A percentile compares a stretch with the other conserved stretches of the same genome.
Conservation (phyloP, 1,140 invertebrate species). For the Drosophila murphyi region DNA sequence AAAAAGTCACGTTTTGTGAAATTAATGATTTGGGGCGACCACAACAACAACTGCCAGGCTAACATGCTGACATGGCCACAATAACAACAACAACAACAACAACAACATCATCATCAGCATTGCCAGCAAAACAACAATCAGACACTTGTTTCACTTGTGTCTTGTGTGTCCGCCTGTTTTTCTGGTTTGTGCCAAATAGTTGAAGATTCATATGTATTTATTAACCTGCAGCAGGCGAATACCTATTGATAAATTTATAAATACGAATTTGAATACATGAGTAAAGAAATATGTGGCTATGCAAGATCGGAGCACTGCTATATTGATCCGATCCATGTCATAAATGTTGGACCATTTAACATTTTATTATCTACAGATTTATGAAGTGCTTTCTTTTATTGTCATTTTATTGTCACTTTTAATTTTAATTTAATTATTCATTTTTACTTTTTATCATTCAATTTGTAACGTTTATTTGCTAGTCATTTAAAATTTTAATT, state of each 20-base stretch:
- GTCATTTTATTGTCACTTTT: too few relatives aligned
- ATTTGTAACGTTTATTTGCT: too few relatives aligned
- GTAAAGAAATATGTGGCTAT: too few relatives aligned
- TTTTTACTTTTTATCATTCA: too few relatives aligned
- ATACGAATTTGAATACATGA: neutral
- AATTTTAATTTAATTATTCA: too few relatives aligned
- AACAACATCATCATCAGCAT: conserved; percentile 26
- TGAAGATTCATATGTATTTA: neutral
- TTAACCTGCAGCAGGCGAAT: neutral
- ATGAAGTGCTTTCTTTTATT: too few relatives aligned
- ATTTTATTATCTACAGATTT: too few relatives aligned
- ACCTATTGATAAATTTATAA: neutral
- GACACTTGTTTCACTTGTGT: conserved; percentile 25
- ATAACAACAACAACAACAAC: too few relatives aligned
- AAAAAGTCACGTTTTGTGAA: conserved; percentile 79
- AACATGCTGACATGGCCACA: conserved; percentile 49
- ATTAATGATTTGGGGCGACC: conserved; percentile 80
- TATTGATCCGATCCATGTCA: too few relatives aligned
- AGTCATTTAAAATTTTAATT: too few relatives aligned
- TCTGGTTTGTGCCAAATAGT: neutral
- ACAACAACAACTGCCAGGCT: conserved; percentile 22
- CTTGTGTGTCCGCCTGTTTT: neutral
- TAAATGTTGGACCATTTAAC: too few relatives aligned
- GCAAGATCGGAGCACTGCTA: too few relatives aligned
- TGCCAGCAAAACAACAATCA: neutral